phyloP scores from a whole-genome alignment of 2,888 invertebrate genomes.

The Taenaris catops region DNA sequence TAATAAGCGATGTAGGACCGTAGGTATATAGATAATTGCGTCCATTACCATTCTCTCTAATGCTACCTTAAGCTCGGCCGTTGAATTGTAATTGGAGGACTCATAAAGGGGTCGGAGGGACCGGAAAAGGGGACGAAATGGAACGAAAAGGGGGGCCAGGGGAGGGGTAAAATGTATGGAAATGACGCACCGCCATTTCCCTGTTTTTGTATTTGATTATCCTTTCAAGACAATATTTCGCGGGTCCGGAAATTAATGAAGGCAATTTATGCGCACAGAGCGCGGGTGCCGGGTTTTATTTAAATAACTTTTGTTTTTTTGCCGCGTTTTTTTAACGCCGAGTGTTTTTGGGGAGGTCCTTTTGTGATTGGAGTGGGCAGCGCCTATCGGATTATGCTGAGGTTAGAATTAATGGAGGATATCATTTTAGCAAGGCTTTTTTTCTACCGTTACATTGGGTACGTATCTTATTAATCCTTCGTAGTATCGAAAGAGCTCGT shows the following conservation, averaged over 20 bases:
- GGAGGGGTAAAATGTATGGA: conserved; percentile 66
- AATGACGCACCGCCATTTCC: conserved; percentile 79
- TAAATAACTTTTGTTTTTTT: conserved; percentile 61
- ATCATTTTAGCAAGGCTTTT: conserved; percentile 9
- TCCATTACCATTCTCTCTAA: conserved; percentile 43
- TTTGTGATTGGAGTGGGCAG: conserved; percentile 58
- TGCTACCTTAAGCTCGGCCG: conserved; percentile 71
- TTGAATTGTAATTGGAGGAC: conserved; percentile 72
- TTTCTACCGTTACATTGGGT: no score
- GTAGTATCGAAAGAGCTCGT: no score
- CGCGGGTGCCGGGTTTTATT: conserved; percentile 68
- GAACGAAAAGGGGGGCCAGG: conserved; percentile 52
- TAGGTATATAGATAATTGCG: conserved; percentile 39
- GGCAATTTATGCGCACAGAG: conserved; percentile 76
- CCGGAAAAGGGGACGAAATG: conserved; percentile 55
- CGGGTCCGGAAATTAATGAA: conserved; percentile 77
- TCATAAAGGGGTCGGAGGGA: conserved; percentile 68
- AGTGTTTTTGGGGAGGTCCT: conserved; percentile 56
- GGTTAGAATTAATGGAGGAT: conserved; percentile 44
- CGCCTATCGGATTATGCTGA: conserved; percentile 48
- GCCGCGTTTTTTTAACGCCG: conserved; percentile 38
- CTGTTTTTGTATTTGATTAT: conserved; percentile 80
- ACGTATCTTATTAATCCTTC: no score
- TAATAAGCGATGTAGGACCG: conserved; percentile 17
- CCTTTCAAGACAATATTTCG: conserved; percentile 80